phyloP scores from a whole-genome alignment of 2,797 vertebrate genomes.

The Arnoldichthys spilopterus region DNA sequence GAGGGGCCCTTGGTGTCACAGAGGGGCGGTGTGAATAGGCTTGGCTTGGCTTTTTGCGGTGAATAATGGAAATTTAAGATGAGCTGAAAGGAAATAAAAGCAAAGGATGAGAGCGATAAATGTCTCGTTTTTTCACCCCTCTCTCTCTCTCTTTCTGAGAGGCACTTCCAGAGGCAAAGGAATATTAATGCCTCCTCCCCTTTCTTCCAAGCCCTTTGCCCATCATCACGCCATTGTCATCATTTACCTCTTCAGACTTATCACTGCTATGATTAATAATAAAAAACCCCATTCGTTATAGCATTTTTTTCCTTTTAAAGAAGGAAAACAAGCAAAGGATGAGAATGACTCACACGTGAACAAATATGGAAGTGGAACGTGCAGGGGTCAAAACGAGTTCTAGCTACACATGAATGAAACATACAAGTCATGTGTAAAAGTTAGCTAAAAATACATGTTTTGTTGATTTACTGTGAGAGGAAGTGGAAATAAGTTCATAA shows the following conservation, averaged over 20 bases:
- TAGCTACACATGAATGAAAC: neutral
- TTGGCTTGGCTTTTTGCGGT: slow-evolving; percentile 73
- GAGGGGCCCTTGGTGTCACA: slow-evolving; percentile 68
- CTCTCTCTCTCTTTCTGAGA: slow-evolving; percentile 51
- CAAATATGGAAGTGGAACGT: neutral
- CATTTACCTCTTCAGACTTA: slow-evolving; percentile 55
- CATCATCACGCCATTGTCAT: slow-evolving; percentile 45
- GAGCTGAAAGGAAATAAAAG: slow-evolving; percentile 77
- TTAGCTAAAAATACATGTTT: neutral
- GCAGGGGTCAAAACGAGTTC: neutral
- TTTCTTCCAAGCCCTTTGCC: slow-evolving; percentile 36
- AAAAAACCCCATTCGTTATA: slow-evolving; percentile 58
- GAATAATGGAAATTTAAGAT: slow-evolving; percentile 83
- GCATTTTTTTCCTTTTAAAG: slow-evolving; percentile 28
- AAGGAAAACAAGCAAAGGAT: neutral
- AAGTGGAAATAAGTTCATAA: neutral
- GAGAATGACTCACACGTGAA: neutral
- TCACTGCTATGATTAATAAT: slow-evolving; percentile 71
- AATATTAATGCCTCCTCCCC: slow-evolving; percentile 59
- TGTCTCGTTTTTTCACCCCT: slow-evolving; percentile 58
- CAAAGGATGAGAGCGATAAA: slow-evolving; percentile 70
- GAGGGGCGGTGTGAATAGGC: slow-evolving; percentile 70
- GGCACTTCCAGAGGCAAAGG: slow-evolving; percentile 64
- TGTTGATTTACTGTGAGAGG: neutral
- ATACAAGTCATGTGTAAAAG: neutral